A percentile compares a stretch with the other conserved stretches of the same genome.
Conservation (phyloP, 2,113 vertebrate species). For the Lasiurus borealis region DNA sequence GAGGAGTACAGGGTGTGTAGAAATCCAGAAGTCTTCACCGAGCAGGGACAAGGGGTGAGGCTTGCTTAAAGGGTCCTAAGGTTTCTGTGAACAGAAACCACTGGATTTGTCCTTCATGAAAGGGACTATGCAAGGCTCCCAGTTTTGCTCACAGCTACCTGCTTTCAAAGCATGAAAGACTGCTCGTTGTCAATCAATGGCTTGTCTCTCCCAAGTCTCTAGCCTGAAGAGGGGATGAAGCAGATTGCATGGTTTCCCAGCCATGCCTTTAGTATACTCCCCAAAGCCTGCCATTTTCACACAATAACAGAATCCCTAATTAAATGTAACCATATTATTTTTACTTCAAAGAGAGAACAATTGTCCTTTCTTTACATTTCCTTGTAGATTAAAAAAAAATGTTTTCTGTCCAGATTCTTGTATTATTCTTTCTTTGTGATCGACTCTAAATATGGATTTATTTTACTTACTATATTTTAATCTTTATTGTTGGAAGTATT, state of each 20-base stretch:
- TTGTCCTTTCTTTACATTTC: background rate
- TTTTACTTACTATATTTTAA: too few relatives aligned
- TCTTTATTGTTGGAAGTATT: too few relatives aligned
- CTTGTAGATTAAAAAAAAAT: background rate
- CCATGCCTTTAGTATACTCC: background rate
- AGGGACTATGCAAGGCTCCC: background rate
- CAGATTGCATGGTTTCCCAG: background rate
- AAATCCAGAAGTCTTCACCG: background rate
- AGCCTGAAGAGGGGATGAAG: background rate
- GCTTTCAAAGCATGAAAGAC: background rate
- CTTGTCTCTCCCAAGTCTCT: background rate
- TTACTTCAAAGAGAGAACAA: conserved; percentile 4
- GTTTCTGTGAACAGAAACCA: accelerated
- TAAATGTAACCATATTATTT: background rate
- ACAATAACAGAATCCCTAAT: background rate
- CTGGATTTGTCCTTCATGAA: background rate
- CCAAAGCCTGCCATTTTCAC: background rate
- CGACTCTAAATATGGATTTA: background rate
- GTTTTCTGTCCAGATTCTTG: background rate
- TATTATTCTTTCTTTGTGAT: background rate
- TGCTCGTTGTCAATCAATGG: background rate
- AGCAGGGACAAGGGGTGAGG: accelerated
- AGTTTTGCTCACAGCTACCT: background rate
- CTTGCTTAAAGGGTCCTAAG: accelerated
- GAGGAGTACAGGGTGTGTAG: background rate